Conservation (phyloP, 2,888 invertebrate species). For the Seira ritae region DNA sequence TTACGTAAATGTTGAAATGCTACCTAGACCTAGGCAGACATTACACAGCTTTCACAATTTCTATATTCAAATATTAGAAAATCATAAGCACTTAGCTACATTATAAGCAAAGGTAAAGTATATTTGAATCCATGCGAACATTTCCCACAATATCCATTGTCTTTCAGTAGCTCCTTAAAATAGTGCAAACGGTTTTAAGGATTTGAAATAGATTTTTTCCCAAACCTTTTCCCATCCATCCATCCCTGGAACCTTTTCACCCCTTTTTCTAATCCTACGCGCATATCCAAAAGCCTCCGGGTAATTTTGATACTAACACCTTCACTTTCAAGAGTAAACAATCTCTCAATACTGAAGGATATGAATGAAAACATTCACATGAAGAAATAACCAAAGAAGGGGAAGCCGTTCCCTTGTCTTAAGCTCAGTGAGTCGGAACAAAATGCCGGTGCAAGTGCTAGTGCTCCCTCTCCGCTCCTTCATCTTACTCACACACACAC, state of each 20-base stretch:
- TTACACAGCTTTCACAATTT: too few species aligned
- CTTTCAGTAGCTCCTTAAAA: too few species aligned
- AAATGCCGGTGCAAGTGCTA: conserved; percentile 19
- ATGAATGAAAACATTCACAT: background rate
- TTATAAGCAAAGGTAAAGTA: too few species aligned
- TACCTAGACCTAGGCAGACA: too few species aligned
- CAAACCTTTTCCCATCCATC: background rate
- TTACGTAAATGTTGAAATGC: too few species aligned
- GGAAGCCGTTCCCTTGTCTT: conserved; percentile 49
- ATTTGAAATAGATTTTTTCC: too few species aligned
- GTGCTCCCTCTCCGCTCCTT: background rate
- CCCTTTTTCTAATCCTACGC: background rate
- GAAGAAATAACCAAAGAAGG: conserved; percentile 24
- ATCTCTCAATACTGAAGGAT: conserved; percentile 27
- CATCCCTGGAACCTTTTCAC: background rate
- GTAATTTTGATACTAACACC: conserved; percentile 62
- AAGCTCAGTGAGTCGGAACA: conserved; percentile 38
- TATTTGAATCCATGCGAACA: too few species aligned
- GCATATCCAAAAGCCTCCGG: conserved; percentile 42
- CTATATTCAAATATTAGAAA: too few species aligned
- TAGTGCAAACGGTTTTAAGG: too few species aligned
- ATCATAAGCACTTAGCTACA: too few species aligned
- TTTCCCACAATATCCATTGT: too few species aligned
- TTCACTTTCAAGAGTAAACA: conserved; percentile 59
- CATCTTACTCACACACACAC: too few species aligned